Conservation (phyloP, 64 coral and sea anemone genomes). For the Trachythela sp. region DNA sequence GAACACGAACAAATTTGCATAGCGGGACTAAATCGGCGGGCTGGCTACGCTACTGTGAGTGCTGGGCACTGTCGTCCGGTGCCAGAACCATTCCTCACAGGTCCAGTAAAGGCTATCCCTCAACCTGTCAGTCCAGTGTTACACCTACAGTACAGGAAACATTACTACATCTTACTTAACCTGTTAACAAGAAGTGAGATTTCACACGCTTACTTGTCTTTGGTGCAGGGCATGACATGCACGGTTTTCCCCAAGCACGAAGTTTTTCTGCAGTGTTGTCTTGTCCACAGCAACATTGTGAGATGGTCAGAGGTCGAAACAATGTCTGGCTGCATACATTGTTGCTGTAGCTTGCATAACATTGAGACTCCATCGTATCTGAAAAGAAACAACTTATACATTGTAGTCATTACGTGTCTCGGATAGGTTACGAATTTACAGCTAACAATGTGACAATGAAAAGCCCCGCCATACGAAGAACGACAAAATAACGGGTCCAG, state of each 20-base stretch:
- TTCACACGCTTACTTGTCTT: constrained; percentile 49
- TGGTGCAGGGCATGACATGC: constrained; percentile 61
- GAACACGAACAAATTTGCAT: no score
- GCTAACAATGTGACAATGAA: no score
- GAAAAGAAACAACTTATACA: not conserved
- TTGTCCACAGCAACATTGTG: constrained; percentile 91
- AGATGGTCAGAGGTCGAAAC: constrained; percentile 62
- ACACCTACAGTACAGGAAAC: no score
- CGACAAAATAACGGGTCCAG: no score
- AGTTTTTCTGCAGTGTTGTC: constrained; percentile 56
- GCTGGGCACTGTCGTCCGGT: no score
- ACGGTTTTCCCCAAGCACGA: constrained; percentile 63
- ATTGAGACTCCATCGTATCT: constrained; percentile 67
- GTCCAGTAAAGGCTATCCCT: no score
- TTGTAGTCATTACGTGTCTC: not conserved
- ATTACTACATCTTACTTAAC: not conserved
- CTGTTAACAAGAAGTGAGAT: not conserved
- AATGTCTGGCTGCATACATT: constrained; percentile 61
- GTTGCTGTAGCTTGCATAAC: constrained; percentile 50
- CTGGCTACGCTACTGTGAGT: no score
- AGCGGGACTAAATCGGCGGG: no score
- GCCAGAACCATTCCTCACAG: no score
- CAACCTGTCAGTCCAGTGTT: no score
- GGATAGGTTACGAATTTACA: no score
- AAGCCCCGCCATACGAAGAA: no score